phyloP scores from a whole-genome alignment of 1,140 invertebrate species.

The Mamestra configurata region DNA sequence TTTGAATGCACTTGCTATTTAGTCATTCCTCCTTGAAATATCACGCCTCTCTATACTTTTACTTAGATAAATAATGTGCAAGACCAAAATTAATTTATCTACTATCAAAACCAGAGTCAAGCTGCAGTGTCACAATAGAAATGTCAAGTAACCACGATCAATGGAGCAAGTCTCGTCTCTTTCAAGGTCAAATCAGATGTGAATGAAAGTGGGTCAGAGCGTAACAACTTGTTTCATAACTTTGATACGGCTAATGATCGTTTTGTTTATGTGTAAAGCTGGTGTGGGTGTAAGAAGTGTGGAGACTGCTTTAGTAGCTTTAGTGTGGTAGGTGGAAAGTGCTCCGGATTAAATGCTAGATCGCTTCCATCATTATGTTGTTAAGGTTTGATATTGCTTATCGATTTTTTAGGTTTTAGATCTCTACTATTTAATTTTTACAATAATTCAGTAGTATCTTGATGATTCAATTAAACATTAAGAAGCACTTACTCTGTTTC shows the following conservation, averaged over 20 bases:
- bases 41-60: not conserved
- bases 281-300: not conserved
- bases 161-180: constrained; percentile 24
- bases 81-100: not conserved
- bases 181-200: constrained; percentile 59
- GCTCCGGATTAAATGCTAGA: too few relatives aligned
- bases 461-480: too few relatives aligned
- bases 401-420: too few relatives aligned
- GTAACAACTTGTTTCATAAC: constrained; percentile 49
- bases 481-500: too few relatives aligned
- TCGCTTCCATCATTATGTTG: too few relatives aligned
- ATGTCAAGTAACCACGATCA: constrained; percentile 14
- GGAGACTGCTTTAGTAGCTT: not conserved
- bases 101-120: not conserved
- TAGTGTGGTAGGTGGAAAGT: too few relatives aligned
- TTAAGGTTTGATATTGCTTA: too few relatives aligned
- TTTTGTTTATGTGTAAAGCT: not conserved
- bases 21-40: not conserved
- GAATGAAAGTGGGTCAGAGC: constrained; percentile 62
- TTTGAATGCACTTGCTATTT: too few relatives aligned
- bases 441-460: too few relatives aligned
- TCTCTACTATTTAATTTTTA: too few relatives aligned
- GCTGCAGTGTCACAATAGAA: constrained; percentile 19
- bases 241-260: constrained; percentile 51
- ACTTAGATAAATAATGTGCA: not conserved